Conservation (phyloP, 1,140 invertebrate species). For the Bombus sibiricus region DNA sequence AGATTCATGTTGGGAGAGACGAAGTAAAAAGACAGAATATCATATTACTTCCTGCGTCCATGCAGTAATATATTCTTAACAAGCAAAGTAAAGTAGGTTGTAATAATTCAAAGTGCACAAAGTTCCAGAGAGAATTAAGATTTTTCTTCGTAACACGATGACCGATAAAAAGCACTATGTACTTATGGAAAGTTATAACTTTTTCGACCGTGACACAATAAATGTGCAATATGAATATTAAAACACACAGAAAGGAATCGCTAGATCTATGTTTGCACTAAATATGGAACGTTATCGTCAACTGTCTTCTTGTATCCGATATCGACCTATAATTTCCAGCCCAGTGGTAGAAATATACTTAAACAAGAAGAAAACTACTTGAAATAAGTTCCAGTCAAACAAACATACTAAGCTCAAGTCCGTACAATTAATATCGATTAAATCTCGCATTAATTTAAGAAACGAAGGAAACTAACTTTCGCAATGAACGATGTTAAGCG, state of each 20-base stretch:
- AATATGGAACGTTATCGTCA: background rate
- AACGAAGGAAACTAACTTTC: background rate
- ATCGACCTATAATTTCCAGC: conserved; percentile 6
- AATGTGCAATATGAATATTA: conserved; percentile 22
- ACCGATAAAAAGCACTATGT: background rate
- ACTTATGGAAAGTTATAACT: background rate
- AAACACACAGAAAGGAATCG: background rate
- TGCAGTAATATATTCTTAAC: no score
- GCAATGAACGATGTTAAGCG: background rate
- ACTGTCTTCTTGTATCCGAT: conserved; percentile 11
- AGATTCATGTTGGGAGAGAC: no score
- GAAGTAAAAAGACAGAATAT: no score
- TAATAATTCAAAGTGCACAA: background rate
- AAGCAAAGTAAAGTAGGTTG: background rate
- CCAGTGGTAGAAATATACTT: background rate
- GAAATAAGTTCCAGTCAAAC: no score
- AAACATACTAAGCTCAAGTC: no score
- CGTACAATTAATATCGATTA: no score
- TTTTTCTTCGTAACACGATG: background rate
- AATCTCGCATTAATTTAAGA: background rate
- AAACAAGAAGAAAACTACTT: background rate
- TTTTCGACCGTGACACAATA: conserved; percentile 33
- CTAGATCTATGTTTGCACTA: background rate
- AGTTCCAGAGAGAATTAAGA: background rate
- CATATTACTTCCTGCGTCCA: no score